Conservation (phyloP, 1,140 invertebrate genomes). For the Caerostris extrusa region DNA sequence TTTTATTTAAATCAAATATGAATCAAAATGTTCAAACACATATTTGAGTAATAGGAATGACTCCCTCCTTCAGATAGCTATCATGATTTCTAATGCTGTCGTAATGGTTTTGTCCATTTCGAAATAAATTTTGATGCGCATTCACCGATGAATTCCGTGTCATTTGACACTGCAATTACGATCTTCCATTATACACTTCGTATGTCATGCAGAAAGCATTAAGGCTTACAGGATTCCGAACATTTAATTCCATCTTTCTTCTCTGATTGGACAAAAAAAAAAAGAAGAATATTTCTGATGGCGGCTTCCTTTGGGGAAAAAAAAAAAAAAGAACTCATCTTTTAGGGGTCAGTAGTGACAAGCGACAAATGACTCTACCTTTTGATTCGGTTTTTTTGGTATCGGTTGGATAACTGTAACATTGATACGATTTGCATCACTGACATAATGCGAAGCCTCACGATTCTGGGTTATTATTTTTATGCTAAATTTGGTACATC, state of each 20-base stretch:
- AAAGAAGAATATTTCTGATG: not conserved
- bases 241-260: not conserved
- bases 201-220: conserved; percentile 15
- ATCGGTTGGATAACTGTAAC: not conserved
- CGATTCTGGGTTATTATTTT: not conserved
- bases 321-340: not conserved
- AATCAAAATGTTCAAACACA: not conserved
- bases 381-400: not conserved
- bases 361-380: not conserved
- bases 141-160: not conserved
- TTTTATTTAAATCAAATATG: not conserved
- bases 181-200: not conserved
- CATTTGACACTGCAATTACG: not conserved
- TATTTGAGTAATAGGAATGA: not conserved
- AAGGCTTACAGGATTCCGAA: not conserved
- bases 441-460: not conserved
- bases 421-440: conserved; percentile 5
- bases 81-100: not conserved
- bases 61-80: not conserved
- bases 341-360: conserved; percentile 14
- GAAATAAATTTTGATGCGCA: conserved; percentile 1
- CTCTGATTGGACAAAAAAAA: not conserved
- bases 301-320: not conserved
- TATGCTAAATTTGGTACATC: not conserved
- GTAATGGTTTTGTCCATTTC: not conserved